phyloP scores from a whole-genome alignment of 1,140 invertebrate genomes.

The Propsilocerus akamusi region DNA sequence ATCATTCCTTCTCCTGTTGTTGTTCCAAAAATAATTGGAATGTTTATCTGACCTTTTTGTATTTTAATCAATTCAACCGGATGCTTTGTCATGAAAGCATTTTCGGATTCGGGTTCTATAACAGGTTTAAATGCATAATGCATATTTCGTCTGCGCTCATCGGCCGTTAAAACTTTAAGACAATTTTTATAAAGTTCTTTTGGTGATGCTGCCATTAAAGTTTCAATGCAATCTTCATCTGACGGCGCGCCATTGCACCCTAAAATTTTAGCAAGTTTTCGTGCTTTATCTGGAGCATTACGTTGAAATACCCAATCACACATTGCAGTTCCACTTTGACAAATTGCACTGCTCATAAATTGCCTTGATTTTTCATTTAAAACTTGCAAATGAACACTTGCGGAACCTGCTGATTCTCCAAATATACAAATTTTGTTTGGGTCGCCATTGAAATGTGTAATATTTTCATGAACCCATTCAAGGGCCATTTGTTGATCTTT shows the following conservation, averaged over 20 bases:
- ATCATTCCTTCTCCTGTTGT: background rate
- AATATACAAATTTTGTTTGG: background rate
- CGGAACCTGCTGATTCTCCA: background rate
- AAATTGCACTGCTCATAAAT: constrained; percentile 19
- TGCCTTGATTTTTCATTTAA: constrained; percentile 33
- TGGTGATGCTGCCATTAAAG: background rate
- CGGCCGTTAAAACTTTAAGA: background rate
- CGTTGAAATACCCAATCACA: constrained; percentile 29
- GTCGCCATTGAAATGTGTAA: constrained; percentile 1
- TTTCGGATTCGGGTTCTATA: background rate
- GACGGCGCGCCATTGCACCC: background rate
- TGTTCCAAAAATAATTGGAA: background rate
- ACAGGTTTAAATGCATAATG: background rate
- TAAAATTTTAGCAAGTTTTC: constrained; percentile 5
- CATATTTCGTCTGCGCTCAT: background rate
- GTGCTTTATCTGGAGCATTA: constrained; percentile 7
- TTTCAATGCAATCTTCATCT: background rate
- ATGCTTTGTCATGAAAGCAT: background rate
- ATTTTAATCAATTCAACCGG: background rate
- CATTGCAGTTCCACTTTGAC: constrained; percentile 37
- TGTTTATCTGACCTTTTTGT: background rate
- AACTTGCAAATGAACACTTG: constrained; percentile 20
- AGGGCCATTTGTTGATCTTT: constrained; percentile 5
- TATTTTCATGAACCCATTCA: constrained; percentile 4
- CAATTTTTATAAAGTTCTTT: background rate